Evolutionary conservation across 2,888 invertebrate species (phyloP).

Genomic region (Mermis nigrescens): DNA sequence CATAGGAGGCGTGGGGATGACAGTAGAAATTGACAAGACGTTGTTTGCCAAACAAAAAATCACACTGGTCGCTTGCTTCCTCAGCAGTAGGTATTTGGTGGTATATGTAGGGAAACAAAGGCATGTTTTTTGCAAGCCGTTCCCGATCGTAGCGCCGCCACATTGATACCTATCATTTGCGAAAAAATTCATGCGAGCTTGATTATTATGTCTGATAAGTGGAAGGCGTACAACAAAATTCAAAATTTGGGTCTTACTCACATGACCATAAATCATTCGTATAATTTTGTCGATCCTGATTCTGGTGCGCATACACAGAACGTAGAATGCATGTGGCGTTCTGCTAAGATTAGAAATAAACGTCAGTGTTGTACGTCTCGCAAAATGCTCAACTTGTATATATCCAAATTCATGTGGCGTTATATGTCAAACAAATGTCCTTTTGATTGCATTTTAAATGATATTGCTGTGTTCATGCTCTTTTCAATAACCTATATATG

Average conservation of each 20-base stretch:
- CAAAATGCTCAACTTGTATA: constrained; percentile 7
- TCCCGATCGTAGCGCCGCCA: constrained; percentile 9
- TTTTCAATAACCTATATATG: not conserved
- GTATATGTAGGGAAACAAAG: constrained; percentile 11
- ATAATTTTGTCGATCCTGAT: constrained; percentile 5
- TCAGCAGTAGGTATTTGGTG: constrained; percentile 15
- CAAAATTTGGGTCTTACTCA: not conserved
- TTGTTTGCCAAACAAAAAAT: constrained; percentile 7
- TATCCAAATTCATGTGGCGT: constrained; percentile 11
- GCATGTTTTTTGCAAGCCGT: constrained; percentile 12
- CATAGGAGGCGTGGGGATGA: not conserved
- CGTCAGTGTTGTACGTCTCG: constrained; percentile 3
- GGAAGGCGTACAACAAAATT: not conserved
- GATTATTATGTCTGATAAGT: constrained; percentile 13
- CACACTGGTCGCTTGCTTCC: constrained; percentile 10
- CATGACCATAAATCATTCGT: not conserved
- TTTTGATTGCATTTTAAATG: not conserved
- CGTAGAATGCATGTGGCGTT: not conserved
- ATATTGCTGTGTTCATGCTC: not conserved
- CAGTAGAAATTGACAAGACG: constrained; percentile 2
- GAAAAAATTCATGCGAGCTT: constrained; percentile 17
- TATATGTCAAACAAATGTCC: not conserved
- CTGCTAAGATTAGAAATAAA: not conserved
- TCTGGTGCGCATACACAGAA: not conserved
- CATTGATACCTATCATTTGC: constrained; percentile 16